Percentiles rank a stretch among this genome's conserved stretches.
Conservation (phyloP, 2,113 vertebrate genomes). For the Pionites leucogaster region DNA sequence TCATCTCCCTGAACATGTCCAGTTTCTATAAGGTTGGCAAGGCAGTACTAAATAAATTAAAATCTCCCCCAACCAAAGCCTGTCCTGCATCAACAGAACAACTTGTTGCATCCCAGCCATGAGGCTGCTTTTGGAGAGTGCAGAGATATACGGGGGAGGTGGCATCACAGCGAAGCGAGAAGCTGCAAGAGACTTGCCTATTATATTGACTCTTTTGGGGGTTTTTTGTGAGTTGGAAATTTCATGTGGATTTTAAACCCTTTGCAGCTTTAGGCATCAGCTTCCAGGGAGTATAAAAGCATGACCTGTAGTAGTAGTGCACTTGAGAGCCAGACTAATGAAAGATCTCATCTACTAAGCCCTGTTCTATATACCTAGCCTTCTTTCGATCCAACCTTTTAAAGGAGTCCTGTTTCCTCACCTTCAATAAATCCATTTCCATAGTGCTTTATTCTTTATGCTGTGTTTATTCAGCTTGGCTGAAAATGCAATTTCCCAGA, state of each 20-base stretch:
- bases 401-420: background rate
- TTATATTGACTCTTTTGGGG: background rate
- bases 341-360: background rate
- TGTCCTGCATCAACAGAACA: background rate
- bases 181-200: background rate
- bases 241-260: background rate
- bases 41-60: background rate
- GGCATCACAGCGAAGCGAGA: background rate
- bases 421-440: background rate
- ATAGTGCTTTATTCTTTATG: background rate
- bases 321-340: background rate
- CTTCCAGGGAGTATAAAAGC: background rate
- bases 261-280: background rate
- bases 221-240: background rate
- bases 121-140: background rate
- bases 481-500: background rate
- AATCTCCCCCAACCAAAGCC: background rate
- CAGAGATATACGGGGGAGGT: background rate
- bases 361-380: background rate
- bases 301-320: background rate
- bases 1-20: background rate
- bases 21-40: background rate
- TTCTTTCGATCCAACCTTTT: background rate
- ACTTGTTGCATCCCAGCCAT: background rate
- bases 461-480: background rate